Conservation (phyloP, 2,113 vertebrate species). For the Oreochromis niloticus region DNA sequence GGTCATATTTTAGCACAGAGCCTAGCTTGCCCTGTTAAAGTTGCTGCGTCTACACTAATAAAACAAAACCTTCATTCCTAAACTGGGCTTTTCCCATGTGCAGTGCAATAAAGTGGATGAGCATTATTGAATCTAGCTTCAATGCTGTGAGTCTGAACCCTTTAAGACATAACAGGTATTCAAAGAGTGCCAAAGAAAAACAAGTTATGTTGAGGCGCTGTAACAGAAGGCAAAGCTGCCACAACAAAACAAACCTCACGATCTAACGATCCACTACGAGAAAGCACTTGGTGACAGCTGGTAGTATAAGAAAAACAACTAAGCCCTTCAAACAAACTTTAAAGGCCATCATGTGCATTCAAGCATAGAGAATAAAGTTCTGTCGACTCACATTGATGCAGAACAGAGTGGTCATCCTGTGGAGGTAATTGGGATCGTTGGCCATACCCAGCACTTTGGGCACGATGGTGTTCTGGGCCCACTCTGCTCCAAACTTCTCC, state of each 20-base stretch:
- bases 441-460: conserved; percentile 89
- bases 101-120: background rate
- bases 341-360: background rate
- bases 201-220: background rate
- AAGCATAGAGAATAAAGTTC: background rate
- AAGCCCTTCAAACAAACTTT: background rate
- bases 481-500: conserved; percentile 87
- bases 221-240: background rate
- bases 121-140: background rate
- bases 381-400: conserved; percentile 83
- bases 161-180: background rate
- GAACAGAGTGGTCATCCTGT: conserved; percentile 91
- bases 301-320: background rate
- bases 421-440: conserved; percentile 86
- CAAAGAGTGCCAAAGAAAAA: background rate
- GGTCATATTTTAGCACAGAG: background rate
- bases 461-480: conserved; percentile 88
- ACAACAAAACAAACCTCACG: background rate
- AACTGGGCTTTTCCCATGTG: background rate
- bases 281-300: background rate
- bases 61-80: background rate
- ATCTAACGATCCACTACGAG: background rate
- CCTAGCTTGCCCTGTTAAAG: background rate
- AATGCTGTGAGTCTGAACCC: background rate
- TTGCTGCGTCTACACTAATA: background rate